A percentile compares a stretch with the other conserved stretches of the same genome.
Conservation (phyloP, 2,888 invertebrate species). For the Melinaea marsaeus region DNA sequence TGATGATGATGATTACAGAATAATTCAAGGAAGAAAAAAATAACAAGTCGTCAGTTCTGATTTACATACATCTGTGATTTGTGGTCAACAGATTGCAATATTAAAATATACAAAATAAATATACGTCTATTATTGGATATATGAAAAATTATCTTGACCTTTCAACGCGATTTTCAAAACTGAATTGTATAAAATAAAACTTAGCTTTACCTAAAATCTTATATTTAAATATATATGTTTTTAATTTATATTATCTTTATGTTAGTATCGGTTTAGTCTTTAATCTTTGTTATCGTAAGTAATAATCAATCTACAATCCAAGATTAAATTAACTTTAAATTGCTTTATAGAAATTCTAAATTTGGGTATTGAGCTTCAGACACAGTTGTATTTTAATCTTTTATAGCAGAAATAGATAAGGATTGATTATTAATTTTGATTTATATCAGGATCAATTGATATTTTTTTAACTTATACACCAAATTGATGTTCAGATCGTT, state of each 20-base stretch:
- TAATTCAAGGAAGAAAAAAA: conserved; percentile 18
- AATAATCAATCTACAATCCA: no score
- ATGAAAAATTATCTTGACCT: conserved; percentile 20
- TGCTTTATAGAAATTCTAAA: no score
- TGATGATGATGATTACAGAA: conserved; percentile 15
- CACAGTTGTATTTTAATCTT: no score
- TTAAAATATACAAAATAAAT: not conserved
- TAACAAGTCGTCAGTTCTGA: conserved; percentile 16
- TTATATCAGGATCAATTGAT: no score
- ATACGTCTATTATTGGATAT: not conserved
- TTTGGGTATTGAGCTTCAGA: no score
- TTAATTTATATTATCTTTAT: not conserved
- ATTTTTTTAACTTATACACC: no score
- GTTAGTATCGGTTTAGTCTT: not conserved
- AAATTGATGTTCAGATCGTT: no score
- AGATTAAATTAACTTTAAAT: no score
- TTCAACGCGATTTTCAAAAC: not conserved
- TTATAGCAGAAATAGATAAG: no score
- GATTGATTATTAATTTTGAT: no score
- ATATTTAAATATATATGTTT: not conserved
- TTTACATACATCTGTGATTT: conserved; percentile 26
- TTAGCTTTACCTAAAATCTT: not conserved
- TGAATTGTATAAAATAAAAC: not conserved
- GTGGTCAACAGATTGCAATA: conserved; percentile 17
- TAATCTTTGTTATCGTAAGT: not conserved